Evolutionary conservation across 2,797 vertebrate species (phyloP).

Genomic region (Lithobates sylvaticus): DNA sequence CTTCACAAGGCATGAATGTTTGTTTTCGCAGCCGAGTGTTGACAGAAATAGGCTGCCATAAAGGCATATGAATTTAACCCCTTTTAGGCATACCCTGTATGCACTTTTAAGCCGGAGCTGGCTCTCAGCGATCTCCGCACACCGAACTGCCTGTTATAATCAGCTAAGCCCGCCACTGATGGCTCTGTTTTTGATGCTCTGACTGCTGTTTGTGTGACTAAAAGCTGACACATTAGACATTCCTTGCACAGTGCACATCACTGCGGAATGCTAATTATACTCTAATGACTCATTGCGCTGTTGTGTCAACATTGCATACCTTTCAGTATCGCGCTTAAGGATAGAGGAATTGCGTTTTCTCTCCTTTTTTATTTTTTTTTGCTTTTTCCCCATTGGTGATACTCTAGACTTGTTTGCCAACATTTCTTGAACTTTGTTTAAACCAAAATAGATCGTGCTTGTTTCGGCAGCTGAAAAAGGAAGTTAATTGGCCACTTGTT

Average conservation of each 20-base stretch:
- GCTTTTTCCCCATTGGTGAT: neutral
- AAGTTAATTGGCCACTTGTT: neutral
- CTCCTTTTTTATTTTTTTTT: slow-evolving; percentile 15
- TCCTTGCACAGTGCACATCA: slow-evolving; percentile 65
- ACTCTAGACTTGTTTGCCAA: slow-evolving; percentile 4
- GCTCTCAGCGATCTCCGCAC: slow-evolving; percentile 65
- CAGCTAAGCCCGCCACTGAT: slow-evolving; percentile 70
- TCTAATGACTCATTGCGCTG: slow-evolving; percentile 65
- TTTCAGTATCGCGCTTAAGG: slow-evolving; percentile 64
- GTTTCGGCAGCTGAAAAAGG: neutral
- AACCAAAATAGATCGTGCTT: slow-evolving; percentile 8
- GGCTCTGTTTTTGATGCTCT: slow-evolving; percentile 65
- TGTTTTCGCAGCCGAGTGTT: slow-evolving; percentile 79
- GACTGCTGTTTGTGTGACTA: slow-evolving; percentile 65
- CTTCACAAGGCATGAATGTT: slow-evolving; percentile 85
- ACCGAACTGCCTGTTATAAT: slow-evolving; percentile 66
- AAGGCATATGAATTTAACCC: slow-evolving; percentile 92
- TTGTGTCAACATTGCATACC: slow-evolving; percentile 51
- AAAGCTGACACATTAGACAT: slow-evolving; percentile 69
- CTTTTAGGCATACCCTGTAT: slow-evolving; percentile 77
- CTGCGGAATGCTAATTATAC: slow-evolving; percentile 68
- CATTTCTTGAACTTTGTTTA: neutral
- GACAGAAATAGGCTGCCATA: slow-evolving; percentile 91
- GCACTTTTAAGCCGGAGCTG: slow-evolving; percentile 62
- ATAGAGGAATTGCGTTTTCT: slow-evolving; percentile 46